Evolutionary conservation across 2,113 vertebrate genomes (phyloP).

Genomic region (Apistogramma diplotaenia): DNA sequence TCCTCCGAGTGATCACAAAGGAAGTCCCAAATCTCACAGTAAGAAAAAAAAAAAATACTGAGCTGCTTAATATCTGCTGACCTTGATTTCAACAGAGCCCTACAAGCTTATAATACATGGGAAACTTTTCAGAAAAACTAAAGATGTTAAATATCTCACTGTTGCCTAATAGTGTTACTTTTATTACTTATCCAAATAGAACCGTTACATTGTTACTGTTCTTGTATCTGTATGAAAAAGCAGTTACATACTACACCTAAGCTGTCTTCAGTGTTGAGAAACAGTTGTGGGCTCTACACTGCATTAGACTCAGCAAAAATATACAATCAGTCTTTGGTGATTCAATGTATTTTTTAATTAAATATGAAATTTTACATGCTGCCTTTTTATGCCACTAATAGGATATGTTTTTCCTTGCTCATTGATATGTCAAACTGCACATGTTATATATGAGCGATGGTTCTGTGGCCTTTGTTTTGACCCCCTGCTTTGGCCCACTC

Average conservation of each 20-base stretch:
- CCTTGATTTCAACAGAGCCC: conserved; percentile 1
- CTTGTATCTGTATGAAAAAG: not conserved
- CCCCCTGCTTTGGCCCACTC: not conserved
- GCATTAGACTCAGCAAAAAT: not conserved
- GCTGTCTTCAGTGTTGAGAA: not conserved
- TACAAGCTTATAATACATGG: not conserved
- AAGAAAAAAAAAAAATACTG: conserved; percentile 40
- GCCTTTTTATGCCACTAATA: not conserved
- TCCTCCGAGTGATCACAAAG: conserved; percentile 68
- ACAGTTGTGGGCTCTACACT: not conserved
- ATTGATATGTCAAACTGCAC: not conserved
- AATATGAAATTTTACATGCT: not conserved
- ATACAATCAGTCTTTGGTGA: not conserved
- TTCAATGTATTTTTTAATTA: not conserved
- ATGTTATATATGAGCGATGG: conserved; percentile 1
- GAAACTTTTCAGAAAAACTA: not conserved
- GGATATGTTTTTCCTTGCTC: not conserved
- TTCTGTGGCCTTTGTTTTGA: not conserved
- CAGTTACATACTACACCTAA: not conserved
- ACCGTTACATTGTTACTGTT: not conserved
- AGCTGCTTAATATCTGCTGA: not conserved
- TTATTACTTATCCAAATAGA: not conserved
- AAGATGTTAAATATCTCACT: not conserved
- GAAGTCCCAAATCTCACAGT: conserved; percentile 71
- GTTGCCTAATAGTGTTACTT: not conserved